Evolutionary conservation across 2,113 vertebrate species (phyloP), one percentile per base, ranked within the genome.

Genomic region (Alethe castanea): DNA sequence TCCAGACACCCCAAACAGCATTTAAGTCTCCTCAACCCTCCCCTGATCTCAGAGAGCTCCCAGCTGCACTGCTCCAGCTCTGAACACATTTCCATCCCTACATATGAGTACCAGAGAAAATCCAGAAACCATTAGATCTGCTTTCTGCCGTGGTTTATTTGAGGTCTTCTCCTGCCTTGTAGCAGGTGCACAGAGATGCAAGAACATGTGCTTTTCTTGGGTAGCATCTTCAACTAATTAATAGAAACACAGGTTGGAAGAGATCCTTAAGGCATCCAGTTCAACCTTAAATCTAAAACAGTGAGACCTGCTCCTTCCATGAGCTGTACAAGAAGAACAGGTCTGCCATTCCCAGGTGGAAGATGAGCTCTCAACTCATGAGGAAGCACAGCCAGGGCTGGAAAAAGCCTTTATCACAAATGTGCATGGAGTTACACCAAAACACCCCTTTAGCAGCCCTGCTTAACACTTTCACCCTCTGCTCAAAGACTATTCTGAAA

Each of bases 191-290:
- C 61, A 36, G 42, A 66, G 22, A 14, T 33, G 33, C 36, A 61
- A 40, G 6, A 47, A 19, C 23, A 14, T 0, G 0, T 4, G 12
- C 1, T 47, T 69, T 71, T 35, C 64, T 64, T 19, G 12, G n/a
- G 18, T 4, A 40, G 9, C 33, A 20, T 8, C 45, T 73, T 65
- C 24, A 52, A 10, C 20, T 18, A 23, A 38, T 14, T 31, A 14
- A 20, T 6, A 23, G 29, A 44, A 57, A 28, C 14, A 19, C 1
- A 26, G 20, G 14, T 14, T 82, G 53, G 57, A 47, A 38, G 91
- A 67, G 25, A 86, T 16, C n/a, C 35, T 76, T 20, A 48, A 64
- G 26, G 25, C 56, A 52, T 20, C 0, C 22, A 69, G 9, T 35
- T 45, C 64, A 73, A 13, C 26, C 3, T 2, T 9, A 56, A 86